Conservation (phyloP, 2,113 vertebrate genomes). For the Sinocyclocheilus anshuiensis region DNA sequence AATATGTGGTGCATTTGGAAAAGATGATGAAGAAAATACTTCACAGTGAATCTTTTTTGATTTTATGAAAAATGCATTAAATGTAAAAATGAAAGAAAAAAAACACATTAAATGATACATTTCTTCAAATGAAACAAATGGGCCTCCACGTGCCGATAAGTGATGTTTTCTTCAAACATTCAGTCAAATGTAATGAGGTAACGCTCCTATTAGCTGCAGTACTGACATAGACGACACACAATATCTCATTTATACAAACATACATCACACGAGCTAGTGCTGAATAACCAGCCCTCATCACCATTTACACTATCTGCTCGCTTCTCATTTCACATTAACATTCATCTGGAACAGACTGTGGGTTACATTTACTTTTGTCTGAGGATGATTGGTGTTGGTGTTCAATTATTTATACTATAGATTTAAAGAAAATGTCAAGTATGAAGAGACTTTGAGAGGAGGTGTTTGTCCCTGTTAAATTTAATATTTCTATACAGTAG, state of each 20-base stretch:
- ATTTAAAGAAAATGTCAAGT: neutral
- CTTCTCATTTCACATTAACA: neutral
- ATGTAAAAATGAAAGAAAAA: neutral
- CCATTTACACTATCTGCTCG: neutral
- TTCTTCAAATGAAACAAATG: neutral
- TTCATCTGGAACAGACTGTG: neutral
- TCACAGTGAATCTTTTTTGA: neutral
- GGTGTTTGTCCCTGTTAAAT: constrained; percentile 2
- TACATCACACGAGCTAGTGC: neutral
- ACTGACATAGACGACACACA: neutral
- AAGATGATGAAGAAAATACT: constrained; percentile 12
- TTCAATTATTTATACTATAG: neutral
- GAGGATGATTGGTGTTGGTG: neutral
- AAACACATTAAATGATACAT: neutral
- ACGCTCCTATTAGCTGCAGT: neutral
- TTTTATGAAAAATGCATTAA: neutral
- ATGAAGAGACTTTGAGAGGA: neutral
- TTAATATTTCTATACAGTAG: neutral
- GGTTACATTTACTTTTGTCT: neutral
- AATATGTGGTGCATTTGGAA: neutral
- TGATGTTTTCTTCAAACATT: neutral
- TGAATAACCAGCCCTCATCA: neutral
- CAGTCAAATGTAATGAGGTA: neutral
- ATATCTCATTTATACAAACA: neutral
- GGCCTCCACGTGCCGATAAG: neutral